A percentile compares a stretch with the other conserved stretches of the same genome.
Evolutionary conservation across 2,113 vertebrate genomes (phyloP).

Genomic region (Puma concolor): DNA sequence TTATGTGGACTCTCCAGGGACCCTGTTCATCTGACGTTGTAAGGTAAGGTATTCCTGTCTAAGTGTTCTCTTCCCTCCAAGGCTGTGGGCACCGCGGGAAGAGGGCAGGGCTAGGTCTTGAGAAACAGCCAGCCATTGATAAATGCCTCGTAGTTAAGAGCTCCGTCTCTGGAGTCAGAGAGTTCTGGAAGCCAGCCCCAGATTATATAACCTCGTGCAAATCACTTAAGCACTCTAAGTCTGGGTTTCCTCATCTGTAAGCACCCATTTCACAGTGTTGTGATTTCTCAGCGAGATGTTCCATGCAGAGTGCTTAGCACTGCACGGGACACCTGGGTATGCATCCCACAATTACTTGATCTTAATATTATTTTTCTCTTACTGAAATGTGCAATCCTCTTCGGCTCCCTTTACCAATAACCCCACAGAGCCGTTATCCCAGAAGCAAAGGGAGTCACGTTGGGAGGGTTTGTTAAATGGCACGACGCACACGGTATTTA

Average conservation of each 20-base stretch:
- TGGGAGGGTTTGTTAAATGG: slow-evolving; percentile 63
- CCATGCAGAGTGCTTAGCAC: neutral
- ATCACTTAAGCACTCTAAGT: neutral
- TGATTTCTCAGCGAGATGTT: neutral
- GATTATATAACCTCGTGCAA: neutral
- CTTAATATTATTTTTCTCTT: neutral
- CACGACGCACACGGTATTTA: slow-evolving; percentile 74
- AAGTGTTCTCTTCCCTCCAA: neutral
- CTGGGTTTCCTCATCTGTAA: slow-evolving; percentile 30
- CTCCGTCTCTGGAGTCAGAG: neutral
- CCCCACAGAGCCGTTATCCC: slow-evolving; percentile 48
- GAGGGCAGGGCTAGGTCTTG: neutral
- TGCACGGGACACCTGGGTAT: neutral
- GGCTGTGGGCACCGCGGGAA: neutral
- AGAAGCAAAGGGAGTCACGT: slow-evolving; percentile 17
- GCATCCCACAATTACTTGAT: neutral
- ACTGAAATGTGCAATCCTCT: neutral
- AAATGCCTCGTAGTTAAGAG: slow-evolving; percentile 24
- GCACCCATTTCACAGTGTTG: neutral
- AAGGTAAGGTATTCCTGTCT: neutral
- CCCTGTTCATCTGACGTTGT: neutral
- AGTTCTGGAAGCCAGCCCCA: slow-evolving; percentile 30
- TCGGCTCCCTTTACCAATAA: neutral
- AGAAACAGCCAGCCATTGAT: neutral
- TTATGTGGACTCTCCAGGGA: neutral